Percentiles rank a stretch among this genome's conserved stretches.
These are phyloP conservation scores for Protobothrops flavoviridis DNA, from an alignment of 2,113 vertebrate genomes.

Conservation along the genomic window DNA sequence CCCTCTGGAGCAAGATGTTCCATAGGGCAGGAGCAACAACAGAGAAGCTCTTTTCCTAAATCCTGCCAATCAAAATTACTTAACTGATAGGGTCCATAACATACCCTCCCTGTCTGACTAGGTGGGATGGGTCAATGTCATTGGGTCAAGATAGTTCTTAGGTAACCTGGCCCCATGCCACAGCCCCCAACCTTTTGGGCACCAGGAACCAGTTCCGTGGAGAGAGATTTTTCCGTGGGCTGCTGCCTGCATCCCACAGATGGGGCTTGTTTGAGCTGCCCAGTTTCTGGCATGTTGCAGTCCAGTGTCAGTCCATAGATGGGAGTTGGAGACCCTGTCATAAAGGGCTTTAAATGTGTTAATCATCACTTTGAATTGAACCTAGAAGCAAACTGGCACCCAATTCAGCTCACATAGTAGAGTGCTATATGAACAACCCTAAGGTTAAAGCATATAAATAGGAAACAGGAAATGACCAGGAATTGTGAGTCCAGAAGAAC, in stretches of 20 bases:
- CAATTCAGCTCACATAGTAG: neutral
- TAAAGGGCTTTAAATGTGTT: neutral
- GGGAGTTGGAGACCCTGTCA: neutral
- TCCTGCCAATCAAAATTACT: neutral
- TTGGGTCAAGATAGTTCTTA: neutral
- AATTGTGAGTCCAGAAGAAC: neutral
- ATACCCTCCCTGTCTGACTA: neutral
- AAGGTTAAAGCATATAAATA: neutral
- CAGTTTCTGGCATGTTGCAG: too few relatives aligned
- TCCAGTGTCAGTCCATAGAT: too few relatives aligned
- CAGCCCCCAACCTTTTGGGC: too few relatives aligned
- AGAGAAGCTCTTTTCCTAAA: neutral
- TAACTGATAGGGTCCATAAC: neutral
- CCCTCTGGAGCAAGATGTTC: neutral
- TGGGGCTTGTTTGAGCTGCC: too few relatives aligned
- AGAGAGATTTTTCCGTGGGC: too few relatives aligned
- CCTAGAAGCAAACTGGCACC: neutral
- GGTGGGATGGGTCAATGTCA: neutral
- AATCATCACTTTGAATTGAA: neutral
- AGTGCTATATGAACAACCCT: neutral
- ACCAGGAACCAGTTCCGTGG: too few relatives aligned
- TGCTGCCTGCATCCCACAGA: too few relatives aligned
- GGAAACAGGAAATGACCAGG: neutral
- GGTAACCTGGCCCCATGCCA: neutral
- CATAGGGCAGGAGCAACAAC: neutral